Evolutionary conservation across 2,797 vertebrate genomes (phyloP), one percentile per base, ranked within the genome.

Genomic region (Rhincodon typus): DNA sequence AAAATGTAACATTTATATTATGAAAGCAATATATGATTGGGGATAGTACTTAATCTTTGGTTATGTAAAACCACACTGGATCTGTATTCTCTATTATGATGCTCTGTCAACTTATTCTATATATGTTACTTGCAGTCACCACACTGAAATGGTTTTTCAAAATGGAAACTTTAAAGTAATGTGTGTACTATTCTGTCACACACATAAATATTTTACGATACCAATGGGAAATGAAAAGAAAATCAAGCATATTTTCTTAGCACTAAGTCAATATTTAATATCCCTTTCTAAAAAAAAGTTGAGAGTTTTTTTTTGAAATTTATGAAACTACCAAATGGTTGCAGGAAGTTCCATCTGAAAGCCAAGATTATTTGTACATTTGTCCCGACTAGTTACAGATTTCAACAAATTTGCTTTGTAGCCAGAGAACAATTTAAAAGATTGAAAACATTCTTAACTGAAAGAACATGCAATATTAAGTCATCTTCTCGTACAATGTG

Each of bases 391-490:
- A 66, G 87, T 62, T n/a, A 62, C n/a, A 88, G 62, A 69, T 67
- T 91, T 93, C 62, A 93, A 67, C 90, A 67, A 69, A 67, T 93
- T 67, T 93, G 2, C n/a, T 67, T 93, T 93, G 62, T 34, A 38
- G n/a, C 87, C 87, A 90, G 53, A 19, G 12, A 90, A 90, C 90
- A 93, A 69, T n/a, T 93, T 38, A n/a, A 17, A 66, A 67, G n/a
- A 91, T 66, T 67, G 23, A 62, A 62, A 90, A 34, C n/a, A 67
- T 67, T 93, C 62, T 25, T 62, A 93, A 67, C 4, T 67, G 34
- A 5, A 62, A 93, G 62, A 23, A 8, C 66, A 93, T 67, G 34
- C n/a, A 67, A 84, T 84, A 23, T 84, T 42, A 38, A 19, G 62
- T 42, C 62, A 93, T 42, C 19, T 42, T 93, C 17, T 4, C 38